Evolutionary conservation across 64 coral and sea anemone genomes (phyloP).

Genomic region (Pocillopora verrucosa): DNA sequence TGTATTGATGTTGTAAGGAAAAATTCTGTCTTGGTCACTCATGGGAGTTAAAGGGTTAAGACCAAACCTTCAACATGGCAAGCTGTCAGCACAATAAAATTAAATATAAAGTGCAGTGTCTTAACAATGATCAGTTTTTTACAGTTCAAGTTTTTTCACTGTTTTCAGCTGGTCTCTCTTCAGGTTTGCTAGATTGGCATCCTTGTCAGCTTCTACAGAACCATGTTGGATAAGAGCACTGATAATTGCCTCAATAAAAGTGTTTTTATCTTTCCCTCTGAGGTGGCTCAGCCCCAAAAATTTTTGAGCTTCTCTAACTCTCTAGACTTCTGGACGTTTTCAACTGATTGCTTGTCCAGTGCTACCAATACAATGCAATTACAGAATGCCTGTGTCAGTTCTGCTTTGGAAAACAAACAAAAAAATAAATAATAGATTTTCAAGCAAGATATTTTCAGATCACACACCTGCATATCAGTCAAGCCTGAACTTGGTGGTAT

Average conservation of each 20-base stretch:
- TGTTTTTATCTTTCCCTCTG: slow-evolving; percentile 32
- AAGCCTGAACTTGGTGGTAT: too few relatives aligned
- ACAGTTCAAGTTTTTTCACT: slow-evolving; percentile 30
- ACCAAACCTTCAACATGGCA: too few relatives aligned
- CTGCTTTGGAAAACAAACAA: background rate
- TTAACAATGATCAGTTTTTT: too few relatives aligned
- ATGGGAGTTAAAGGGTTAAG: too few relatives aligned
- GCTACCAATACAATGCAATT: slow-evolving; percentile 24
- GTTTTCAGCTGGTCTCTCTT: slow-evolving; percentile 19
- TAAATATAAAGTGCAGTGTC: too few relatives aligned
- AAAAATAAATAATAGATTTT: too few relatives aligned
- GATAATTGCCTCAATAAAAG: slow-evolving; percentile 21
- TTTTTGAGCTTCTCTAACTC: slow-evolving; percentile 16
- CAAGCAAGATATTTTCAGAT: too few relatives aligned
- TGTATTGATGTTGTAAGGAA: too few relatives aligned
- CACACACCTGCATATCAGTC: too few relatives aligned
- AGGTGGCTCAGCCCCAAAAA: slow-evolving; percentile 13
- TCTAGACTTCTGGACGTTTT: slow-evolving; percentile 20
- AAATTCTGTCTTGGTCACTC: too few relatives aligned
- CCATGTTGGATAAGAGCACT: slow-evolving; percentile 26
- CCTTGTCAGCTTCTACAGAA: background rate
- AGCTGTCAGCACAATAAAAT: too few relatives aligned
- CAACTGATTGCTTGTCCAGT: slow-evolving; percentile 24
- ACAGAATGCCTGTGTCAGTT: slow-evolving; percentile 36
- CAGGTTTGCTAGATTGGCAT: slow-evolving; percentile 38